Base-by-base conservation (phyloP, 1,140 invertebrate species). In the Zaprionus ghesquierei region DNA sequence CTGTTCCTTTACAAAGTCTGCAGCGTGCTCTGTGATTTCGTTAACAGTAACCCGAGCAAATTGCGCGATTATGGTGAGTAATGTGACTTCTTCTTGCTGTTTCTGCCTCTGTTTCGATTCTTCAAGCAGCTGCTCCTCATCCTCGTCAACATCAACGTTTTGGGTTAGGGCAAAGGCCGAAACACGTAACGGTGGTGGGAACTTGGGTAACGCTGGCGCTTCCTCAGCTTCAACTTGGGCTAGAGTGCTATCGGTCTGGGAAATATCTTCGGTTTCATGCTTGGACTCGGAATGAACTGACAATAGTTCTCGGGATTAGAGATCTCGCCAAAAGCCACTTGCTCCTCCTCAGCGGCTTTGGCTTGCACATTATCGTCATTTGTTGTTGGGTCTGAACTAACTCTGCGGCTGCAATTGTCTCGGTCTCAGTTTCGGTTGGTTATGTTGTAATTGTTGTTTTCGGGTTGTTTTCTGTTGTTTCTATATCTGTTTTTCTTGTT, bases 81-180 rank as follows among this genome's bases (percentile, higher is more conserved):
- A n/a, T 1, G 22, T 15, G 8, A 5, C 31, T 10, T 58, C 59
- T 41, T 69, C 18, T 9, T 68, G 23, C 8, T 53, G n/a, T 3
- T 38, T n/a, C 27, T 53, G 63, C 29, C 27, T 51, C 6, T 56
- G 29, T 2, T 38, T 15, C 18, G 13, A 9, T 22, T 51, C 20
- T 12, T 35, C 29, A n/a, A 51, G 22, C 23, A 51, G 23, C 20
- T 22, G 13, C 8, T 15, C 20, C 33, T 64, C 55, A 20, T 59
- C 51, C 1, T 44, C 35, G 13, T 90, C 63, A 44, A 79, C 69
- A 22, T 75, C 70, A 29, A 64, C 63, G 31, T 80, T 73, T 25
- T 74, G 69, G 44, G 82, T 64, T 22, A 91, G 79, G 20, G 85
- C 86, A 79, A 91, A 91, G 5, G 90, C 90, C 22, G 90, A 91